Evolutionary conservation across 2,888 invertebrate species (phyloP).

Genomic region (Ptychoptera albimana): DNA sequence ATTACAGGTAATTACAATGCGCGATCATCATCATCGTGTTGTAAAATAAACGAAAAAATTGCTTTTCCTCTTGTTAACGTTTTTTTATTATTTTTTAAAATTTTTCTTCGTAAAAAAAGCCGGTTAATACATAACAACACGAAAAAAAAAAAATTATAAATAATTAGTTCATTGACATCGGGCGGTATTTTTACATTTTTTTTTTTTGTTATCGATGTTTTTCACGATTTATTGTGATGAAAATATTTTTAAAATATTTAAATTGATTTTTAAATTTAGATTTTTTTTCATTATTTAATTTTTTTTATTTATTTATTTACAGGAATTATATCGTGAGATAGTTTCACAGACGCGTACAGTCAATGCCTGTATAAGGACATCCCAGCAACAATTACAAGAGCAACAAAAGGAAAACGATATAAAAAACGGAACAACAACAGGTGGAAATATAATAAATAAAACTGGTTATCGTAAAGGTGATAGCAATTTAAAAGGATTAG

Average conservation of each 20-base stretch:
- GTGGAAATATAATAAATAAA: slow-evolving; percentile 8
- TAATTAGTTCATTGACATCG: too few relatives aligned
- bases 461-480: slow-evolving; percentile 21
- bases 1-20: too few relatives aligned
- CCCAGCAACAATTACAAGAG: slow-evolving; percentile 32
- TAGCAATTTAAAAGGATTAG: slow-evolving; percentile 42
- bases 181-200: too few relatives aligned
- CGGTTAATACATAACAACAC: too few relatives aligned
- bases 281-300: slow-evolving; percentile 6
- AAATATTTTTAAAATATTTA: not conserved
- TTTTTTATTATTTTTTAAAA: too few relatives aligned
- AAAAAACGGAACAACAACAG: slow-evolving; percentile 8
- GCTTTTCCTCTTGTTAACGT: too few relatives aligned
- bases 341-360: slow-evolving; percentile 81
- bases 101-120: too few relatives aligned
- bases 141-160: too few relatives aligned
- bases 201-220: too few relatives aligned
- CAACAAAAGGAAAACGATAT: slow-evolving; percentile 14
- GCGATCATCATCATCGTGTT: too few relatives aligned
- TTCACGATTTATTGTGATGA: too few relatives aligned
- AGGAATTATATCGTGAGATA: slow-evolving; percentile 87
- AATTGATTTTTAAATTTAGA: slow-evolving; percentile 1
- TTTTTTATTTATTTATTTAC: slow-evolving; percentile 25
- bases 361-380: slow-evolving; percentile 58
- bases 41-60: too few relatives aligned